A percentile compares a stretch with the other conserved stretches of the same genome.
Evolutionary conservation across 2,797 vertebrate genomes (phyloP).

Genomic region (Peromyscus melanophrys): DNA sequence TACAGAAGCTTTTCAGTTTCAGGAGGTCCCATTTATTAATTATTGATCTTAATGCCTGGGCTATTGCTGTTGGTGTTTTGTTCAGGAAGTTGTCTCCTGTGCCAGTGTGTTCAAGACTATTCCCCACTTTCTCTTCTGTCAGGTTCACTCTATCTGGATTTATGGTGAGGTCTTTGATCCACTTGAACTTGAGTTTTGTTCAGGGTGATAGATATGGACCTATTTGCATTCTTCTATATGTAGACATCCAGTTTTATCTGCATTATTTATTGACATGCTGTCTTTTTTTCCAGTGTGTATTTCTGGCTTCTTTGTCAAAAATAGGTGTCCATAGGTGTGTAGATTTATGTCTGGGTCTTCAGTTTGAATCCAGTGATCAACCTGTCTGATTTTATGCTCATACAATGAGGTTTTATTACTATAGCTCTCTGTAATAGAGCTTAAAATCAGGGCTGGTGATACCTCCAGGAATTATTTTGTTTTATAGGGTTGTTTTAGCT

Average conservation of each 20-base stretch:
- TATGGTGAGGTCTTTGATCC: neutral
- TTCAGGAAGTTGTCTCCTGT: neutral
- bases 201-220: neutral
- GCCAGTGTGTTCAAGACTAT: neutral
- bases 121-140: neutral
- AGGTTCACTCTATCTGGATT: neutral
- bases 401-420: neutral
- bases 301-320: neutral
- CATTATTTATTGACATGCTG: neutral
- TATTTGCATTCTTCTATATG: neutral
- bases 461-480: neutral
- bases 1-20: neutral
- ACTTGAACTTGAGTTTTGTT: neutral
- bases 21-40: neutral
- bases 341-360: neutral
- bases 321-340: neutral
- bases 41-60: neutral
- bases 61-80: neutral
- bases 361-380: neutral
- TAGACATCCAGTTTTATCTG: neutral
- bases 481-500: neutral
- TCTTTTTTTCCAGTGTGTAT: neutral
- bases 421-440: neutral
- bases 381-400: neutral
- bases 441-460: neutral